These are phyloP conservation scores for Ascaphus truei DNA, from an alignment of 2,113 vertebrate genomes.

Conservation along the genomic window DNA sequence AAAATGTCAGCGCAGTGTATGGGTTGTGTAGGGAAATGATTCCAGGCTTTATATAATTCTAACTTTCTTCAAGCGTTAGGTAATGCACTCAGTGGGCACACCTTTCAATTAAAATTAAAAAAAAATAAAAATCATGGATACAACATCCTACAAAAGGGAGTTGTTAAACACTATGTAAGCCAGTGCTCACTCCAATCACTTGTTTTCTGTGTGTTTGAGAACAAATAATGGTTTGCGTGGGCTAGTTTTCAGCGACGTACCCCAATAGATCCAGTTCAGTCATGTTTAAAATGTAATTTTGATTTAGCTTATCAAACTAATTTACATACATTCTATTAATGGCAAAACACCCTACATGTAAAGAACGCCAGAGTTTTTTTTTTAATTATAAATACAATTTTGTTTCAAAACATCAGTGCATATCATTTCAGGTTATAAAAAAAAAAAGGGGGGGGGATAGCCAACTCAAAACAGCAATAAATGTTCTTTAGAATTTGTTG, in stretches of 20 bases:
- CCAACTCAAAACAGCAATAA: conserved; percentile 50
- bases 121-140: not conserved
- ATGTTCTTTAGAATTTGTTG: not conserved
- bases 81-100: not conserved
- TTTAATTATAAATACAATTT: conserved; percentile 42
- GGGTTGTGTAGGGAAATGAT: not conserved
- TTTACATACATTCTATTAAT: no score
- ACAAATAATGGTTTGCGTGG: no score
- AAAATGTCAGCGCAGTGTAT: not conserved
- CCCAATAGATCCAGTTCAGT: no score
- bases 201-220: no score
- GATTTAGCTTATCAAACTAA: conserved; percentile 22
- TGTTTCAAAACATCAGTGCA: conserved; percentile 64
- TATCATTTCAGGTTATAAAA: conserved; percentile 45
- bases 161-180: no score
- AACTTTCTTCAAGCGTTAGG: no score
- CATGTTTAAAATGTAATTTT: no score
- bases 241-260: no score
- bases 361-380: conserved; percentile 34
- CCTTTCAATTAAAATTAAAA: not conserved
- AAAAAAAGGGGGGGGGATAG: conserved; percentile 50
- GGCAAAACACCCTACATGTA: no score
- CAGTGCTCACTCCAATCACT: no score
- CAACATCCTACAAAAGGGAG: not conserved
- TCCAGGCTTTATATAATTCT: not conserved